These are phyloP conservation scores for Cephus pulcher DNA, from an alignment of 2,888 invertebrate species.

Conservation along the genomic window DNA sequence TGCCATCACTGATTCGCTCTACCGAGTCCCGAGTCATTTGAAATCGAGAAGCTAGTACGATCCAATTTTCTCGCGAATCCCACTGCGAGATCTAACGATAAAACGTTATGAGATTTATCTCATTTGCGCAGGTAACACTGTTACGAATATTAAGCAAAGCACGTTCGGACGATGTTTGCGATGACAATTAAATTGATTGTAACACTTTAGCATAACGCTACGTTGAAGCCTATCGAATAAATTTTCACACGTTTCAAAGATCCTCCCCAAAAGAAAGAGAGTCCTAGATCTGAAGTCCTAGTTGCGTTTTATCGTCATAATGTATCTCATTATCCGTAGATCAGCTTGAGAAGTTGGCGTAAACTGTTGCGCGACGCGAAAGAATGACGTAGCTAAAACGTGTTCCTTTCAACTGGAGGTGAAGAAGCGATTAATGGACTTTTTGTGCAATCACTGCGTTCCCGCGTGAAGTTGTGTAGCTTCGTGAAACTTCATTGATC, in stretches of 20 bases:
- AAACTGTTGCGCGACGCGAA: not conserved
- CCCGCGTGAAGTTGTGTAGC: not conserved
- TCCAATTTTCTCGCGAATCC: not conserved
- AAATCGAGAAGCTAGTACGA: not conserved
- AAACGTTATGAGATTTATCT: not conserved
- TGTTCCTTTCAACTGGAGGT: not conserved
- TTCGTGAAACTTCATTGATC: not conserved
- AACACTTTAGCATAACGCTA: not conserved
- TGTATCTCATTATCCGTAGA: not conserved
- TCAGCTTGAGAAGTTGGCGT: not conserved
- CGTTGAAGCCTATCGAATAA: not conserved
- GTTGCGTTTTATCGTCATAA: not conserved
- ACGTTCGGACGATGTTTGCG: not conserved
- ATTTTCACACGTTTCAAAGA: too few relatives aligned
- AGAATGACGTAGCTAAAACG: not conserved
- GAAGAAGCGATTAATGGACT: not conserved
- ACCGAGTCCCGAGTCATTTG: not conserved
- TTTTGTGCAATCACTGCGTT: not conserved
- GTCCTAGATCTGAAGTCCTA: not conserved
- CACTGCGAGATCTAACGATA: not conserved
- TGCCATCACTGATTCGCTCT: not conserved
- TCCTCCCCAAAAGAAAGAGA: too few relatives aligned
- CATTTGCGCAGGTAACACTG: not conserved
- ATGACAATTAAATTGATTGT: not conserved
- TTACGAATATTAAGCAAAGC: not conserved